Base-by-base conservation (phyloP, 2,797 vertebrate species). In the Eulemur mongoz region DNA sequence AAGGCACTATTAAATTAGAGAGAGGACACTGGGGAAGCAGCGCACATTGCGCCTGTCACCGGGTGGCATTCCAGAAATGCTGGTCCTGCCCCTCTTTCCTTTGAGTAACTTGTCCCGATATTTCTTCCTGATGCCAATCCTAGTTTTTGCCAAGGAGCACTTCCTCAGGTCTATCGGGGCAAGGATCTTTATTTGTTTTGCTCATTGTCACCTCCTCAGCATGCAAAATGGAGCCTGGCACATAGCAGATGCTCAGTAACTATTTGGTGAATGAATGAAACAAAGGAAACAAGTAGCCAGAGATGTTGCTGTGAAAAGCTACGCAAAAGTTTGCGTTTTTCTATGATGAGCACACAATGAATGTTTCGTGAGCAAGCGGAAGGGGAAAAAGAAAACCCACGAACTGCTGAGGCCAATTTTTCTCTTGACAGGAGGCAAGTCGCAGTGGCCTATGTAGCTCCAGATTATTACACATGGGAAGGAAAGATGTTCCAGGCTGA, bases 191-290 rank as follows among this genome's bases (percentile, higher is more conserved):
- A 30, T 45, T 50, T 78, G 20, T 83, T 61, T 57, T 27, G 40
- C 32, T 38, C 63, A 14, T 11, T 76, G 65, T 43, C 3, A 4
- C 43, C 17, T 40, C 78, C 38, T 96, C 18, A n/a, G 76, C 12
- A 18, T 14, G 61, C 27, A 78, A 48, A 65, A 67, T 59, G 94
- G 81, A 94, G 72, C 54, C 75, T 70, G 89, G 86, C 54, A 52
- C 79, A 43, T 32, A 94, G 35, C n/a, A 88, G 50, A 79, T 90
- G 81, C 48, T 75, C 93, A 84, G 18, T 90, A 82, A 87, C 79
- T 82, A 43, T 72, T 83, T 79, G 80, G 48, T 32, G 30, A 48
- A 32, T 43, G 43, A 76, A 75, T 76, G 50, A 82, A 86, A 85
- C 43, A 88, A 84, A 57, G 22, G 54, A 57, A 57, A 23, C 54